Conservation (phyloP, 2,888 invertebrate species). For the Melanostoma scalare region DNA sequence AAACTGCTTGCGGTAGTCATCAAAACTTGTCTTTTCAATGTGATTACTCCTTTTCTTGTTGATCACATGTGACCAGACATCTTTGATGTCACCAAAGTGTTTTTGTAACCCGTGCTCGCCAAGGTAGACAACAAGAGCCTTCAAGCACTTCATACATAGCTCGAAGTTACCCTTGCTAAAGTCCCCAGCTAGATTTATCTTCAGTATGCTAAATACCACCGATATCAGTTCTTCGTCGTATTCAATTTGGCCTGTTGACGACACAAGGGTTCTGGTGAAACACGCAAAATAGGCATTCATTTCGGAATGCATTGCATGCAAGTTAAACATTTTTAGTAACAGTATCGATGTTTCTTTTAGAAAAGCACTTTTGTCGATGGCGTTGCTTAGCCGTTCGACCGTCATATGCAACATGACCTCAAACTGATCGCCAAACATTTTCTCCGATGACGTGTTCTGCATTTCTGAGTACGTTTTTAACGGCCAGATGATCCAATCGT, state of each 20-base stretch:
- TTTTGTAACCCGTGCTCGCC: constrained; percentile 44
- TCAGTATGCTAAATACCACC: constrained; percentile 45
- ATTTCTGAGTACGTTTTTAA: constrained; percentile 74
- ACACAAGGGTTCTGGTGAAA: constrained; percentile 27
- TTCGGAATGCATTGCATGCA: background rate
- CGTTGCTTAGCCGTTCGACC: constrained; percentile 8
- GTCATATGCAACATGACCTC: constrained; percentile 64
- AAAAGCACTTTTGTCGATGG: constrained; percentile 25
- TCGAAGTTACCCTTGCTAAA: constrained; percentile 39
- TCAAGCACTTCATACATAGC: constrained; percentile 52
- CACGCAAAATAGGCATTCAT: constrained; percentile 46
- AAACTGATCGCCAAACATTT: constrained; percentile 76
- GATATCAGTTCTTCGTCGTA: constrained; percentile 36
- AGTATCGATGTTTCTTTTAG: constrained; percentile 37
- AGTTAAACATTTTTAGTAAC: constrained; percentile 43
- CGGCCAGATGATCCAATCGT: constrained; percentile 80
- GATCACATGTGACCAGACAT: constrained; percentile 51
- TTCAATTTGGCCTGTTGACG: background rate
- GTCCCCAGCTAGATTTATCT: constrained; percentile 30
- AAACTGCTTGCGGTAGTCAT: constrained; percentile 50
- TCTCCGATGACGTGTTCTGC: constrained; percentile 74
- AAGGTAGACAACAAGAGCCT: constrained; percentile 22
- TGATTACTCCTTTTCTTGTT: constrained; percentile 44
- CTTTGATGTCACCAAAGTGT: constrained; percentile 52
- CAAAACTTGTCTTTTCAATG: constrained; percentile 36